Evolutionary conservation across 2,888 invertebrate species (phyloP).

Genomic region (Stenchaetothrips biformis): DNA sequence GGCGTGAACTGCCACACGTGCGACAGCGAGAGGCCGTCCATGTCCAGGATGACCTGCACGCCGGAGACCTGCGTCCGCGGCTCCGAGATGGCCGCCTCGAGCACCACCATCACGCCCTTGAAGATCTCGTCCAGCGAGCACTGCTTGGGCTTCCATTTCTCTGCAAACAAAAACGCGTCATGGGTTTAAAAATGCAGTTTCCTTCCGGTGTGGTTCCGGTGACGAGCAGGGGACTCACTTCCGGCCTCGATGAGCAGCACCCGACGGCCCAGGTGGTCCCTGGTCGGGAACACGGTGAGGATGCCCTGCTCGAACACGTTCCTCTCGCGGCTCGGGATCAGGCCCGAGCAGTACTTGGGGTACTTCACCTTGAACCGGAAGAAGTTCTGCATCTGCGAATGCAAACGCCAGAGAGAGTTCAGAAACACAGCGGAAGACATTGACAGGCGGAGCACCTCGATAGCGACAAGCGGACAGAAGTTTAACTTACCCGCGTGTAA

Average conservation of each 20-base stretch:
- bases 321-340: constrained; percentile 66
- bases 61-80: constrained; percentile 66
- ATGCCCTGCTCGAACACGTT: constrained; percentile 76
- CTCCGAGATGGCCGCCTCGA: constrained; percentile 78
- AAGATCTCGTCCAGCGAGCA: constrained; percentile 74
- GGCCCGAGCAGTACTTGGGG: constrained; percentile 62
- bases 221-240: constrained; percentile 54
- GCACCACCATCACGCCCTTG: constrained; percentile 72
- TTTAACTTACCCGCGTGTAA: constrained; percentile 61
- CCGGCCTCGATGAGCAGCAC: constrained; percentile 74
- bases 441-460: background rate
- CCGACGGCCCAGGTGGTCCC: constrained; percentile 74
- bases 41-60: constrained; percentile 75
- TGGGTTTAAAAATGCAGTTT: background rate
- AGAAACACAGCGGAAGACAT: constrained; percentile 31
- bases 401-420: constrained; percentile 34
- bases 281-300: constrained; percentile 68
- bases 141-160: constrained; percentile 78
- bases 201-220: background rate
- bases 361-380: constrained; percentile 78
- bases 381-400: constrained; percentile 67
- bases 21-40: constrained; percentile 74
- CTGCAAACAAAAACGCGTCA: constrained; percentile 46
- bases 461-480: background rate
- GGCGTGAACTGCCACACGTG: constrained; percentile 85